Evolutionary conservation across 2,797 vertebrate species (phyloP).

Genomic region (Pipistrellus pipistrellus): DNA sequence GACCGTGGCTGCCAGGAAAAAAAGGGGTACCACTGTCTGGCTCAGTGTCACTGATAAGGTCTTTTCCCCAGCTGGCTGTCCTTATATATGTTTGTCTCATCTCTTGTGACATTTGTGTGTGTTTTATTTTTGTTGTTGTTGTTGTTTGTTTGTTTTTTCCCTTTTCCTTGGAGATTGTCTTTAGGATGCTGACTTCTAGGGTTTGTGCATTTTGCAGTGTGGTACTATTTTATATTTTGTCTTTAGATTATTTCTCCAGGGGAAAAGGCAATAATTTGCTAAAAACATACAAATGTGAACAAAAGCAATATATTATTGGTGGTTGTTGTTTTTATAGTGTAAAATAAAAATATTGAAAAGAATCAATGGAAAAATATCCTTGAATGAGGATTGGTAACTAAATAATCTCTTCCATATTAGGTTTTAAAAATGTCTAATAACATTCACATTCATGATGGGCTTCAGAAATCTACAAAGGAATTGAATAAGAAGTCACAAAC

Average conservation of each 20-base stretch:
- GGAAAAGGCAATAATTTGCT: no score
- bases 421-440: constrained; percentile 39
- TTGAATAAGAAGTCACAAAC: constrained; percentile 1
- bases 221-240: constrained; percentile 82
- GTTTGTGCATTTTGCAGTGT: constrained; percentile 76
- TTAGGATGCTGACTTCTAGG: constrained; percentile 62
- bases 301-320: constrained; percentile 74
- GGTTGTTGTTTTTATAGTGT: constrained; percentile 72
- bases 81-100: constrained; percentile 69
- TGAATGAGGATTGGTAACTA: background rate
- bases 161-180: constrained; percentile 63
- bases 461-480: constrained; percentile 8
- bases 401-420: background rate
- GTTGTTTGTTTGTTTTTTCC: constrained; percentile 17
- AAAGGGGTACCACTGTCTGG: constrained; percentile 69
- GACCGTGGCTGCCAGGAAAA: constrained; percentile 28
- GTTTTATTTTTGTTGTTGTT: background rate
- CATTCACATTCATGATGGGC: constrained; percentile 16
- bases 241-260: background rate
- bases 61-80: constrained; percentile 16
- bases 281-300: constrained; percentile 88
- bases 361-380: constrained; percentile 14
- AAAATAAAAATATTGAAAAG: constrained; percentile 84
- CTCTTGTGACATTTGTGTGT: constrained; percentile 39
- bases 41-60: background rate